Evolutionary conservation across 2,113 vertebrate species (phyloP), one percentile per base, ranked within the genome.

Genomic region (Tragelaphus buxtoni): DNA sequence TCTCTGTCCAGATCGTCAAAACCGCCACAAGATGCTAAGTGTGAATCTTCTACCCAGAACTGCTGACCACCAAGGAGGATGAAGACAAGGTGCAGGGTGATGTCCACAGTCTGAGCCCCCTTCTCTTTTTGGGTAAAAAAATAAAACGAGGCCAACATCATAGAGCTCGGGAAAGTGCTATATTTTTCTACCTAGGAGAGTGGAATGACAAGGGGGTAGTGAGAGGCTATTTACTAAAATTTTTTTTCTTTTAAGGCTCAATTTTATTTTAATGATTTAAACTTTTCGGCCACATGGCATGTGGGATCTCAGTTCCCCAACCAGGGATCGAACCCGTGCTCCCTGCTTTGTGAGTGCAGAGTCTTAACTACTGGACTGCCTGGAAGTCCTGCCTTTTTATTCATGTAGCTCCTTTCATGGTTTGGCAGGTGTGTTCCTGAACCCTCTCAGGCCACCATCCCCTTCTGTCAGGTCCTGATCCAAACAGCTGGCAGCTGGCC

Each of bases 131-230:
- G 30, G 72, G 20, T 17, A 9, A 86, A 60, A 69, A 6, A n/a
- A 45, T 14, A n/a, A 51, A 85, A 16, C 1, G 18, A 51, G 20
- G 77, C 47, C 56, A 26, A 0, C 22, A 2, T 2, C 3, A 13
- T 0, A 5, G 11, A 91, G 39, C 45, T 45, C 63, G 96, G 87
- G 76, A 94, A 53, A 77, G 9, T 2, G 42, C 9, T n/a, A 55
- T 30, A 12, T 51, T 20, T 49, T 79, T 32, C 28, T 9, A 17
- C 80, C 55, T 8, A 4, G 69, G 39, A 51, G 0, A 9, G 77
- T 11, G 65, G 88, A 24, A 1, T 1, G 1, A 9, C 2, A 0
- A 0, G 3, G n/a, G 42, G 5, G 32, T 18, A 8, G 4, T 0
- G 7, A 13, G 61, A 77, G 14, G 5, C 2, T 1, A 5, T 22